Percentiles rank a stretch among this genome's conserved stretches.
phyloP scores from a whole-genome alignment of 1,140 invertebrate species.

The Plectrocnemia conspersa region DNA sequence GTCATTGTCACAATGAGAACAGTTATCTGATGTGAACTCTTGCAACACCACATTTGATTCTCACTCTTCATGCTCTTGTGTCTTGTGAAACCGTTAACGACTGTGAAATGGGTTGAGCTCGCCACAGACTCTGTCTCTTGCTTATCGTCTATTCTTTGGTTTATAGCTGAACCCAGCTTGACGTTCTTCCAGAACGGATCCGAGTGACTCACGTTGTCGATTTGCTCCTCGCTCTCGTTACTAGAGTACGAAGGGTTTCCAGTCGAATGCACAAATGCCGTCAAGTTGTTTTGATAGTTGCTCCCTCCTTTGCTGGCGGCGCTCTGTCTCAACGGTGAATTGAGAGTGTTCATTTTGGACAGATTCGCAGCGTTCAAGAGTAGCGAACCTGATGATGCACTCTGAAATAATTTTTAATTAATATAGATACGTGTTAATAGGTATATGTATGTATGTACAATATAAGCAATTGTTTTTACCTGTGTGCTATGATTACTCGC shows the following conservation, averaged over 20 bases:
- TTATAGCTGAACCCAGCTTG: conserved; percentile 43
- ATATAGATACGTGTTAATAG: not conserved
- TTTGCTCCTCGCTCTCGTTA: conserved; percentile 8
- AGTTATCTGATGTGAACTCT: conserved; percentile 69
- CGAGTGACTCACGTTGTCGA: conserved; percentile 18
- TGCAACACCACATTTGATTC: conserved; percentile 63
- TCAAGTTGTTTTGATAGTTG: conserved; percentile 37
- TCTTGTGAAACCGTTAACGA: conserved; percentile 71
- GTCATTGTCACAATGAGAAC: conserved; percentile 75
- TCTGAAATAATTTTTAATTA: conserved; percentile 51
- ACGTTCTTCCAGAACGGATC: conserved; percentile 48
- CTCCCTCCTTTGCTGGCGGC: conserved; percentile 37
- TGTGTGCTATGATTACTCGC: conserved; percentile 72
- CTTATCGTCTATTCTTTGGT: conserved; percentile 42
- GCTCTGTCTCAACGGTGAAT: conserved; percentile 36
- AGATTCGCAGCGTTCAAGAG: conserved; percentile 73
- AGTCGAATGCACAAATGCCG: conserved; percentile 31
- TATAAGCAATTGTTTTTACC: conserved; percentile 52
- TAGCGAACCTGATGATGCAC: conserved; percentile 70
- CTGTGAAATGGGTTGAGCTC: conserved; percentile 80
- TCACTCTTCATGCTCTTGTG: conserved; percentile 46
- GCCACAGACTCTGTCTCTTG: conserved; percentile 68
- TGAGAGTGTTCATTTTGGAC: conserved; percentile 56
- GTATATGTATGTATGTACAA: not conserved
- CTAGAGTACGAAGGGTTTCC: conserved; percentile 1